Percentiles rank a stretch among this genome's conserved stretches.
These are phyloP conservation scores for Arctopsyche grandis DNA, from an alignment of 1,140 invertebrate genomes.

Conservation along the genomic window DNA sequence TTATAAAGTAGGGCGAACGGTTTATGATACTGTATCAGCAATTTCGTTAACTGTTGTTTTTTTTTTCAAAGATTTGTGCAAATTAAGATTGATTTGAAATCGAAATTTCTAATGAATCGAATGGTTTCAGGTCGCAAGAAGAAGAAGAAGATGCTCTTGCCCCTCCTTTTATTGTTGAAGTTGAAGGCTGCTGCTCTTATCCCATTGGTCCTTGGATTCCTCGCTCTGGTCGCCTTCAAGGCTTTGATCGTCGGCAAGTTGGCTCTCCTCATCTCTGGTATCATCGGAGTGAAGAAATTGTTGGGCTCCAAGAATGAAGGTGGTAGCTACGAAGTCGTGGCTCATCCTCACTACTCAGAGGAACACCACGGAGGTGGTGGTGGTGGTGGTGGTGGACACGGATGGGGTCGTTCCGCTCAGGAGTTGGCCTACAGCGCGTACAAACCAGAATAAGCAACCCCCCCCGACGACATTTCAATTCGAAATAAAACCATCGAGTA, in stretches of 20 bases:
- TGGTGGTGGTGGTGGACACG: constrained; percentile 66
- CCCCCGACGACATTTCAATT: constrained; percentile 1
- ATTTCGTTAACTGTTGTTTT: constrained; percentile 19
- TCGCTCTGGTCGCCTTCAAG: constrained; percentile 84
- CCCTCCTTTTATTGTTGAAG: constrained; percentile 78
- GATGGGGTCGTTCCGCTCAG: constrained; percentile 70
- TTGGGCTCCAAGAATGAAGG: constrained; percentile 74
- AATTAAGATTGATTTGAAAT: constrained; percentile 15
- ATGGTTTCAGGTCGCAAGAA: constrained; percentile 72
- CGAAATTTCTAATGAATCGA: background rate
- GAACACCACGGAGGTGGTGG: constrained; percentile 66
- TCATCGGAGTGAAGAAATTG: constrained; percentile 83
- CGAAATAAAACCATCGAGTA: constrained; percentile 40
- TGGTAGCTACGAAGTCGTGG: constrained; percentile 78
- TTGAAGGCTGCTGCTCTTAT: constrained; percentile 82
- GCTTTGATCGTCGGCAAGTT: constrained; percentile 84
- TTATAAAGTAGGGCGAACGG: constrained; percentile 21
- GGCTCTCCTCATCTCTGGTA: constrained; percentile 77
- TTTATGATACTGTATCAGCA: constrained; percentile 28
- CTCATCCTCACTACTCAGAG: constrained; percentile 73
- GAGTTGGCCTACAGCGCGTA: constrained; percentile 74
- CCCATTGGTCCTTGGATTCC: constrained; percentile 78
- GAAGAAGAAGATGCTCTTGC: constrained; percentile 77
- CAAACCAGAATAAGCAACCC: constrained; percentile 56
- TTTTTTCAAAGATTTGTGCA: background rate